Percentiles rank a stretch among this genome's conserved stretches.
Evolutionary conservation across 2,113 vertebrate genomes (phyloP).

Genomic region (Mionectes macconnelli): DNA sequence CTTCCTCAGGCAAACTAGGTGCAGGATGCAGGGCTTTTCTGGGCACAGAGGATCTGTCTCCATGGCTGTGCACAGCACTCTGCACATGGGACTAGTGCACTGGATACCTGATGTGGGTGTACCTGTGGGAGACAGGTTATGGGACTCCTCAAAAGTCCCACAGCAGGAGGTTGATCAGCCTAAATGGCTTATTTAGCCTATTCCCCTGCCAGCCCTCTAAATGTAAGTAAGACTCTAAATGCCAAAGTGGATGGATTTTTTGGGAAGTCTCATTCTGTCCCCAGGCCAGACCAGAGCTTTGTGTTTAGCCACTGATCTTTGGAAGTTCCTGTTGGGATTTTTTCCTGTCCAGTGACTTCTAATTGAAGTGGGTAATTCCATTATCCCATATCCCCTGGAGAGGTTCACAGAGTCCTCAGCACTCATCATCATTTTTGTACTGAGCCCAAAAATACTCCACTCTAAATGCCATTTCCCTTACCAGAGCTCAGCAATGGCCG

Average conservation of each 20-base stretch:
- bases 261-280: not conserved
- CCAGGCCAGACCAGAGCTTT: not conserved
- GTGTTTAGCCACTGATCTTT: slow-evolving; percentile 1
- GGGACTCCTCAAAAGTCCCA: not conserved
- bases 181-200: not conserved
- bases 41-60: not conserved
- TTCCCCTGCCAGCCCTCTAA: not conserved
- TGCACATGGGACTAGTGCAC: not conserved
- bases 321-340: not conserved
- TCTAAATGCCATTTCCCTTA: not conserved
- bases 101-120: not conserved
- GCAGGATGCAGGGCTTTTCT: not conserved
- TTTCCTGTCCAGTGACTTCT: slow-evolving; percentile 1
- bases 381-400: not conserved
- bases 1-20: fast-evolving
- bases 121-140: fast-evolving
- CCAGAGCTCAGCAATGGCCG: not conserved
- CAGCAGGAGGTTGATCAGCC: not conserved
- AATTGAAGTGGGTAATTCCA: not conserved
- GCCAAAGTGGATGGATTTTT: not conserved
- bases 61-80: not conserved
- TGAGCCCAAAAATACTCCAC: not conserved
- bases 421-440: not conserved
- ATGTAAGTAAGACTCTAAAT: not conserved
- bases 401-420: not conserved